phyloP scores from a whole-genome alignment of 2,888 invertebrate species.

The Orthosia gothica region DNA sequence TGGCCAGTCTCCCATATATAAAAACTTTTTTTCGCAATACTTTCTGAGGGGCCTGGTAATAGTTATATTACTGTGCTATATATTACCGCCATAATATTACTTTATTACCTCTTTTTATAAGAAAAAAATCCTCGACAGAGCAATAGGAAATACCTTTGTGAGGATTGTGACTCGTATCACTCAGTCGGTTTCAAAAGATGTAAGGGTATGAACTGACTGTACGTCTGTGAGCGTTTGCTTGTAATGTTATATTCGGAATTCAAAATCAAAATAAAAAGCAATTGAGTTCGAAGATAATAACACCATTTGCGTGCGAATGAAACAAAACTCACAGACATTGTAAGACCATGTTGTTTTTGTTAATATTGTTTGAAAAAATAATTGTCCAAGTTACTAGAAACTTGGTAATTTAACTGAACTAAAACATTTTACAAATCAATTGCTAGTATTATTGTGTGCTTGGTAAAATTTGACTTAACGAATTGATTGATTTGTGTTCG shows the following conservation, averaged over 20 bases:
- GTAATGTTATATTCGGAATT: background rate
- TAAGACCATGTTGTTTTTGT: background rate
- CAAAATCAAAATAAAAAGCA: no score
- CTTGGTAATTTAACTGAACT: background rate
- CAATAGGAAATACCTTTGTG: conserved; percentile 60
- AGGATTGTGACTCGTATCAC: conserved; percentile 51
- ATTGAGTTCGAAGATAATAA: background rate
- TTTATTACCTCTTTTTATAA: conserved; percentile 64
- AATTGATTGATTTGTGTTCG: background rate
- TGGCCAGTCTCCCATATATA: no score
- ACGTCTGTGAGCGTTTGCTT: conserved; percentile 10
- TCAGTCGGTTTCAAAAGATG: conserved; percentile 49
- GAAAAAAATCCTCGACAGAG: conserved; percentile 47
- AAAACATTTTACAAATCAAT: background rate
- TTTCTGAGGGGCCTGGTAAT: no score
- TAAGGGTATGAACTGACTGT: conserved; percentile 29
- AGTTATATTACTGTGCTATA: conserved; percentile 33
- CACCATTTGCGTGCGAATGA: background rate
- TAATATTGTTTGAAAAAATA: background rate
- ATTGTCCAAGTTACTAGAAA: background rate
- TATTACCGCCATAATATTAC: conserved; percentile 51
- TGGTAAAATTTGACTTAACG: background rate
- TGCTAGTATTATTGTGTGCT: background rate
- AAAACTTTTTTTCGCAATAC: no score
- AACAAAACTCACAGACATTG: background rate